Conservation (phyloP, 2,797 vertebrate species). For the Macrochelys suwanniensis region DNA sequence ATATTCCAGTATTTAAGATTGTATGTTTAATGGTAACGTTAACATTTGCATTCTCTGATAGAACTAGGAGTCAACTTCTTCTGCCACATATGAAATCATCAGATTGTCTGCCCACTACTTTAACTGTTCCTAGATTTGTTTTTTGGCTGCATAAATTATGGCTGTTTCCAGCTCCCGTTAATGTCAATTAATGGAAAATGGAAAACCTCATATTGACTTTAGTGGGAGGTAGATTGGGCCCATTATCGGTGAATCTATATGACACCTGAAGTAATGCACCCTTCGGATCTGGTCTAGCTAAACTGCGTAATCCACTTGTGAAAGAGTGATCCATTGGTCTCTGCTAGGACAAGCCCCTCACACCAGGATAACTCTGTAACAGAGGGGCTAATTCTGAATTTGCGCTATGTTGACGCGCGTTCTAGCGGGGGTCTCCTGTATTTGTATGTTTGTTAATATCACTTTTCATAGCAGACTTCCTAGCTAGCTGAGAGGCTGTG, state of each 20-base stretch:
- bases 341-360: neutral
- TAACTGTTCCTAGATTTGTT: neutral
- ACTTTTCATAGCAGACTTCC: no score
- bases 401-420: no score
- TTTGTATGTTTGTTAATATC: no score
- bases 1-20: neutral
- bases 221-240: neutral
- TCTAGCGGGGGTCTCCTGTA: no score
- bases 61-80: neutral
- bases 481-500: no score
- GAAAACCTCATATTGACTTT: neutral
- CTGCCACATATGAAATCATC: neutral
- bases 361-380: no score
- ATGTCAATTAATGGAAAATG: neutral
- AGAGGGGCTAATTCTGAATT: neutral
- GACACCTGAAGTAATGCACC: neutral
- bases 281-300: neutral
- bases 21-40: neutral
- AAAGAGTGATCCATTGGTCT: neutral
- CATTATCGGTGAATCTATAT: neutral
- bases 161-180: neutral
- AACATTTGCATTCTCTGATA: accelerated
- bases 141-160: neutral
- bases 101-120: neutral
- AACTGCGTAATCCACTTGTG: neutral